Evolutionary conservation across 2,888 invertebrate species (phyloP).

Genomic region (Deilephila elpenor): DNA sequence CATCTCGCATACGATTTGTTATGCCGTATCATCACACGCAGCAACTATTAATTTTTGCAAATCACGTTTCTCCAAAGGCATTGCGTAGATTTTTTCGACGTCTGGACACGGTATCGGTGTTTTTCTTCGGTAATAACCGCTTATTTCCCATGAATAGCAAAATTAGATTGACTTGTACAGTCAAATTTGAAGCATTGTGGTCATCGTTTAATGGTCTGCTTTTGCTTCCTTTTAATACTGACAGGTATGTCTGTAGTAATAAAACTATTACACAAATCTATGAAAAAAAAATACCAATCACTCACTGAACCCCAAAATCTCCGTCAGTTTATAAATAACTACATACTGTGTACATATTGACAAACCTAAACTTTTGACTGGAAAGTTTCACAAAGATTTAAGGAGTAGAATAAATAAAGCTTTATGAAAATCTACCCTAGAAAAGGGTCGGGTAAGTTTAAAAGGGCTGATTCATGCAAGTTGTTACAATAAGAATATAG

Average conservation of each 20-base stretch:
- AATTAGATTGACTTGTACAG: conserved; percentile 62
- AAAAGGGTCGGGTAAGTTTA: no score
- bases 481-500: no score
- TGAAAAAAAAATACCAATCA: background rate
- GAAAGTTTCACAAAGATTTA: no score
- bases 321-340: no score
- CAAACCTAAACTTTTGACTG: no score
- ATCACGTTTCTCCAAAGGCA: conserved; percentile 44
- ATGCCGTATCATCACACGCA: conserved; percentile 29
- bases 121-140: conserved; percentile 49
- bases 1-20: conserved; percentile 10
- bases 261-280: background rate
- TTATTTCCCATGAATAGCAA: conserved; percentile 65
- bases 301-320: no score
- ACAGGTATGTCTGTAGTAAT: conserved; percentile 26
- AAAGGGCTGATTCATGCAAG: no score
- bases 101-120: conserved; percentile 29
- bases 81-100: conserved; percentile 38
- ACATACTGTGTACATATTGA: no score
- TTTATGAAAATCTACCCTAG: no score
- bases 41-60: conserved; percentile 45
- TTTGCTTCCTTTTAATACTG: conserved; percentile 52
- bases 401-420: no score
- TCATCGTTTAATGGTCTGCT: conserved; percentile 60
- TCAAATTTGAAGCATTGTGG: conserved; percentile 63